These are phyloP conservation scores for Sus cebifrons DNA, from an alignment of 2,797 vertebrate species.

Conservation along the genomic window DNA sequence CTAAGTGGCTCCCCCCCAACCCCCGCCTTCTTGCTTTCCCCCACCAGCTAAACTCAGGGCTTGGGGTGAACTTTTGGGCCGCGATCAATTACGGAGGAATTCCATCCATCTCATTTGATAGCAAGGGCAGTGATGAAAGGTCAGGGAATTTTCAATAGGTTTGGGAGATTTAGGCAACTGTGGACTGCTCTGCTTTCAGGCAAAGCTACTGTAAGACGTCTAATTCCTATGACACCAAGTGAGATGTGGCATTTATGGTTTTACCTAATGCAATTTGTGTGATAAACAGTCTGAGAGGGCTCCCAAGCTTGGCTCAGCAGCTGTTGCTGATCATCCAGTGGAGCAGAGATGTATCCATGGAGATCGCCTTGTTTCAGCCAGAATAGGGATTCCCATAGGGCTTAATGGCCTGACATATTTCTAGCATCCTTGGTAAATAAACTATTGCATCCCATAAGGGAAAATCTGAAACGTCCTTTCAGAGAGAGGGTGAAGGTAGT, in stretches of 20 bases:
- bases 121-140: background rate
- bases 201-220: constrained; percentile 56
- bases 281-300: constrained; percentile 68
- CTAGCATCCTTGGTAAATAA: constrained; percentile 74
- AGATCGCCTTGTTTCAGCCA: constrained; percentile 75
- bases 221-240: constrained; percentile 70
- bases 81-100: constrained; percentile 14
- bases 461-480: constrained; percentile 50
- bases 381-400: constrained; percentile 73
- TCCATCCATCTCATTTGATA: constrained; percentile 22
- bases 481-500: constrained; percentile 59
- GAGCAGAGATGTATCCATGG: constrained; percentile 82
- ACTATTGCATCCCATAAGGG: constrained; percentile 11
- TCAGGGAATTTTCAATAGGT: constrained; percentile 51
- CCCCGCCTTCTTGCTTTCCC: background rate
- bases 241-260: constrained; percentile 68
- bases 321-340: constrained; percentile 76
- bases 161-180: constrained; percentile 23
- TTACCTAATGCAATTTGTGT: constrained; percentile 78
- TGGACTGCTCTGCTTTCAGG: constrained; percentile 63
- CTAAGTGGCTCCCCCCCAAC: background rate
- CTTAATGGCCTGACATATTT: constrained; percentile 71
- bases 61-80: constrained; percentile 1
- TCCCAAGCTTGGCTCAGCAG: constrained; percentile 76
- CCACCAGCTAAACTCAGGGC: background rate